A percentile compares a stretch with the other conserved stretches of the same genome.
phyloP scores from a whole-genome alignment of 2,888 invertebrate genomes.

The Gymnocheta viridis region DNA sequence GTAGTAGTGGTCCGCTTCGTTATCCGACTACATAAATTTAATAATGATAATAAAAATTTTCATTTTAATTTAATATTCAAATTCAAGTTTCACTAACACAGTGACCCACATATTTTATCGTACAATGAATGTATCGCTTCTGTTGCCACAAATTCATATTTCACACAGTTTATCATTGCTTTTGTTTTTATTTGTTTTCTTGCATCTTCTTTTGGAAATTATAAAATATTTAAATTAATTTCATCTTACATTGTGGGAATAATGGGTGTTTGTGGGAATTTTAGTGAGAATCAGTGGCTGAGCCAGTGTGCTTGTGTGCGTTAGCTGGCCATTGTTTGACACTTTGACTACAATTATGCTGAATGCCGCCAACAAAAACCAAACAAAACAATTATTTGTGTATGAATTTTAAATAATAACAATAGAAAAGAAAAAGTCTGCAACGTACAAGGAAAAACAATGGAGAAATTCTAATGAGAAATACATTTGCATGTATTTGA shows the following conservation, averaged over 20 bases:
- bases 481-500: slow-evolving; percentile 36
- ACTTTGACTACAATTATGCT: slow-evolving; percentile 48
- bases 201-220: slow-evolving; percentile 25
- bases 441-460: slow-evolving; percentile 28
- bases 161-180: slow-evolving; percentile 19
- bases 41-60: no score
- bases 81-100: slow-evolving; percentile 43
- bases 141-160: not conserved
- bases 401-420: slow-evolving; percentile 31
- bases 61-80: no score
- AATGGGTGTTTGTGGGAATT: slow-evolving; percentile 28
- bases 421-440: slow-evolving; percentile 37
- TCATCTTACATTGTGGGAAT: slow-evolving; percentile 56
- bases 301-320: not conserved
- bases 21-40: no score
- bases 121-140: not conserved
- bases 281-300: not conserved
- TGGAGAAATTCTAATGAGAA: slow-evolving; percentile 43
- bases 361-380: slow-evolving; percentile 3
- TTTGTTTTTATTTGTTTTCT: slow-evolving; percentile 1
- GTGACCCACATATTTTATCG: slow-evolving; percentile 40
- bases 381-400: slow-evolving; percentile 35
- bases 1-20: no score
- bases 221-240: slow-evolving; percentile 54
- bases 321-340: slow-evolving; percentile 13